These are phyloP conservation scores for Oceanodroma leucorhoa DNA, from an alignment of 2,797 vertebrate genomes.

Conservation along the genomic window DNA sequence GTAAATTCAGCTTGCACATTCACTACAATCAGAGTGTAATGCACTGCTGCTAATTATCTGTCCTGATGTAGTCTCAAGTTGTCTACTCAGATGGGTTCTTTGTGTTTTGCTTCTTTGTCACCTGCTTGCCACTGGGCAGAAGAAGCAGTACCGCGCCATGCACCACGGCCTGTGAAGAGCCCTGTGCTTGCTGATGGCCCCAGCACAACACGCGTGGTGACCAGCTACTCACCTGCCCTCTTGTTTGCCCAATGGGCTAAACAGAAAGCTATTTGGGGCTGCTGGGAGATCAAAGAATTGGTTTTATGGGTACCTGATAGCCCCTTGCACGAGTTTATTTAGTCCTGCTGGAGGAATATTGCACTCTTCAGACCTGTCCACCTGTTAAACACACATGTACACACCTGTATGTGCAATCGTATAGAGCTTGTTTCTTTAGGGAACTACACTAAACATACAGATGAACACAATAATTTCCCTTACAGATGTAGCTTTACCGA, in stretches of 20 bases:
- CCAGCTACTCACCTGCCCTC: neutral
- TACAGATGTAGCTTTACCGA: neutral
- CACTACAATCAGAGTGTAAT: neutral
- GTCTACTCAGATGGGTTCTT: neutral
- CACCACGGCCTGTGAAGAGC: neutral
- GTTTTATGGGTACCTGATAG: neutral
- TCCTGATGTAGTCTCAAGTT: neutral
- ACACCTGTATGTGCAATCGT: neutral
- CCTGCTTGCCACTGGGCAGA: neutral
- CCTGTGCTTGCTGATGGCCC: neutral
- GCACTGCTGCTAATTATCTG: neutral
- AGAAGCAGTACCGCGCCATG: rapidly evolving
- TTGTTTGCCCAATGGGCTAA: neutral
- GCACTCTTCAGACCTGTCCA: neutral
- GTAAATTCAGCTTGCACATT: neutral
- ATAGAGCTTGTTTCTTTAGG: neutral
- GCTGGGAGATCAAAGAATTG: neutral
- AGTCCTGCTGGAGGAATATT: neutral
- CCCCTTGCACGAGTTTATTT: neutral
- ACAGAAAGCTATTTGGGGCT: neutral
- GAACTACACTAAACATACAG: neutral
- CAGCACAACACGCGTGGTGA: neutral
- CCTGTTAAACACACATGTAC: neutral
- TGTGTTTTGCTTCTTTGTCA: neutral
- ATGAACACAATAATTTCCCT: neutral